Evolutionary conservation across 2,888 invertebrate genomes (phyloP).

Genomic region (Anodontia alba): DNA sequence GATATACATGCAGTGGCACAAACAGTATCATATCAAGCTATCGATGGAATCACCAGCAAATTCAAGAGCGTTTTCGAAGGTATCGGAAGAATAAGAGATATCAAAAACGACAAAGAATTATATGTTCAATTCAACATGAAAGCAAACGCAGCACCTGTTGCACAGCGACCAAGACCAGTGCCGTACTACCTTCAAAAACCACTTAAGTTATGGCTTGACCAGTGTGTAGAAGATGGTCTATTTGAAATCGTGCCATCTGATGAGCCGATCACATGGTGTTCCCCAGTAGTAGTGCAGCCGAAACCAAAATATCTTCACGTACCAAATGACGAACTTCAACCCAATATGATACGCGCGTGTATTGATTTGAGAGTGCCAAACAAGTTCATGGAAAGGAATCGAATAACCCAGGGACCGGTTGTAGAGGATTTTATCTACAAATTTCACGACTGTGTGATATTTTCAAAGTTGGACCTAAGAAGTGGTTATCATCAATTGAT

Average conservation of each 20-base stretch:
- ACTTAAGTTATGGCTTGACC: constrained; percentile 29
- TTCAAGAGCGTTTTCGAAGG: too few relatives aligned
- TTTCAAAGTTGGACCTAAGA: too few relatives aligned
- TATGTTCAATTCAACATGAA: constrained; percentile 24
- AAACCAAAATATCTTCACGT: constrained; percentile 24
- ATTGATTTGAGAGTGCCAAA: too few relatives aligned
- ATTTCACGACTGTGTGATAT: constrained; percentile 24
- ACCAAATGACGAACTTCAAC: constrained; percentile 23
- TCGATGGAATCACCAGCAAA: background rate
- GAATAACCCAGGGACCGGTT: constrained; percentile 32
- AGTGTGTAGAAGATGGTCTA: constrained; percentile 18
- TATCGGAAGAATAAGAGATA: too few relatives aligned
- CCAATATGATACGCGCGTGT: constrained; percentile 33
- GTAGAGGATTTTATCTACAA: constrained; percentile 44
- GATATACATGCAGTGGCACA: background rate
- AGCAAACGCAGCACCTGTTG: constrained; percentile 19
- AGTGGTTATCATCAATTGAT: constrained; percentile 10
- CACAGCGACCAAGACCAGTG: constrained; percentile 22
- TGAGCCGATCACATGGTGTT: constrained; percentile 31
- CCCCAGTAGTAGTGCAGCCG: constrained; percentile 32
- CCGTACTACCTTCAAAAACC: constrained; percentile 29
- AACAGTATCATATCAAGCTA: background rate
- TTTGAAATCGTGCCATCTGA: constrained; percentile 23
- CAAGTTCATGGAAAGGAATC: constrained; percentile 28
- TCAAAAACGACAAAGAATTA: too few relatives aligned